Evolutionary conservation across 2,797 vertebrate species (phyloP), one percentile per base, ranked within the genome.

Genomic region (Sebastes cheni): DNA sequence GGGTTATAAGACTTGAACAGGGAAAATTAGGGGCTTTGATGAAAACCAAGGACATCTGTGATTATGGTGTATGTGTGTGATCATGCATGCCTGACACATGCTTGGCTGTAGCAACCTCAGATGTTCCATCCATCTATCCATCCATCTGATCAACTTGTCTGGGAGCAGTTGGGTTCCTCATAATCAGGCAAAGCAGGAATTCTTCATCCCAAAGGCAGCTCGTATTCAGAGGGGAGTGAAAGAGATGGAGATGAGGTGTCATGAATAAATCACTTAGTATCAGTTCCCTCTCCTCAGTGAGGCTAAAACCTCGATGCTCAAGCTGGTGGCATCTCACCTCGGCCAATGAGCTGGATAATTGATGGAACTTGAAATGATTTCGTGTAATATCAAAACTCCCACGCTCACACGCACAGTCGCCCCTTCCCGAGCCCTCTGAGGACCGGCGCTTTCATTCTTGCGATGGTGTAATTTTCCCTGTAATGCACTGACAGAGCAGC

Each of bases 1-100:
- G 77, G 79, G 77, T 82, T 78, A 73, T 81, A 83, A 87, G 82
- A 91, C 79, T 50, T 80, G 86, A 93, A 90, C 77, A 76, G 82
- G 65, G 85, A 90, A 93, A 93, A 93, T 93, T 84, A 93, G 80
- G 79, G 84, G 83, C 89, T 92, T 93, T 92, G 91, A 93, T 89
- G 86, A 87, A 88, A 91, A 86, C 81, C 64, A 85, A 88, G 85
- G 87, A 88, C 83, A 83, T 89, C 88, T 93, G 92, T 91, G 88
- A 92, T 92, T 93, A 91, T 71, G 54, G 85, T 82, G 79, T 60
- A 54, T 69, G 84, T 66, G 82, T 81, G 72, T 86, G 82, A 72
- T 82, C 86, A 77, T 64, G 75, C 75, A 83, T 87, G 83, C 46
- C 50, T 81, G 59, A 81, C 85, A 84, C 46, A 80, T 81, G 83